phyloP scores from a whole-genome alignment of 2,113 vertebrate genomes.

The Saguinus midas region DNA sequence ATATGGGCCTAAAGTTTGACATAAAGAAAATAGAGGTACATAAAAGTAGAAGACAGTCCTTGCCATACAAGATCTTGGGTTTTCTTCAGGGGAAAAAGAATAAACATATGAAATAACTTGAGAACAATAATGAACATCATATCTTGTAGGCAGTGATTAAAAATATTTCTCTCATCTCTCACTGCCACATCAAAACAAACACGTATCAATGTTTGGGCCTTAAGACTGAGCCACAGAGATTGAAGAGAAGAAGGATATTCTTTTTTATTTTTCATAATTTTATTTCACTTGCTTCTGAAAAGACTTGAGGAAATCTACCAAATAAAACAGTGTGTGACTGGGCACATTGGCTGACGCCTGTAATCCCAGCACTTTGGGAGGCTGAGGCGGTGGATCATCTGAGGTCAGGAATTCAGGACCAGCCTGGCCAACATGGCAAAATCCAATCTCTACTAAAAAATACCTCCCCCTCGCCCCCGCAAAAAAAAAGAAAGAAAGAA shows the following conservation, averaged over 20 bases:
- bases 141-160: not conserved
- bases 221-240: not conserved
- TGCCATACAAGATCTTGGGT: not conserved
- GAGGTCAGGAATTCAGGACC: too few species aligned
- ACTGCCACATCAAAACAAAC: not conserved
- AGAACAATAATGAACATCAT: constrained; percentile 33
- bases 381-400: too few species aligned
- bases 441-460: too few species aligned
- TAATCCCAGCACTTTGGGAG: too few species aligned
- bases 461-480: too few species aligned
- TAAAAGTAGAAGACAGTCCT: not conserved
- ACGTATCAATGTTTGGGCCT: not conserved
- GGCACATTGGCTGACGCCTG: too few species aligned
- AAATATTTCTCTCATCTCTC: constrained; percentile 38
- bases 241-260: not conserved
- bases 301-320: not conserved
- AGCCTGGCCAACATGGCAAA: too few species aligned
- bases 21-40: not conserved
- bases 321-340: constrained; percentile 23
- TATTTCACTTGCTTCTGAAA: constrained; percentile 32
- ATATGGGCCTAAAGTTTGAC: not conserved
- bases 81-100: not conserved
- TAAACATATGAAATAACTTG: constrained; percentile 8
- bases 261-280: constrained; percentile 49
- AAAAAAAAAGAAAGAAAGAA: too few species aligned